phyloP scores from a whole-genome alignment of 2,888 invertebrate species.

The Dynastes maya region DNA sequence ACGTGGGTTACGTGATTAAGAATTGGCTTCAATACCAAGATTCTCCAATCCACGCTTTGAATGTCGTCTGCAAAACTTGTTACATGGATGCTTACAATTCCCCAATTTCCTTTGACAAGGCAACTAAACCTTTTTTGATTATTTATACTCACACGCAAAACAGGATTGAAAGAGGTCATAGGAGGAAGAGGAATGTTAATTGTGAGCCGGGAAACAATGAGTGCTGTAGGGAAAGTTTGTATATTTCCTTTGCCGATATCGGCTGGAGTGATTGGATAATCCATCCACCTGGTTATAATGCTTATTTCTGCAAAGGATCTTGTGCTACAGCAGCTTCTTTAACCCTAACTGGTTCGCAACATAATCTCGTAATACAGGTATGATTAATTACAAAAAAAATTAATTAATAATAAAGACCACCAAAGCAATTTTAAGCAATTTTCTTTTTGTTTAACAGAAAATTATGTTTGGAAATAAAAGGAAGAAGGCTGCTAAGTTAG shows the following conservation, averaged over 20 bases:
- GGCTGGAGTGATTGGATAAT: constrained; percentile 94
- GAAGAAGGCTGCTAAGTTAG: constrained; percentile 68
- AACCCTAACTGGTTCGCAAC: constrained; percentile 77
- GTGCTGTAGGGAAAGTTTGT: constrained; percentile 88
- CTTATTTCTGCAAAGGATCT: constrained; percentile 89
- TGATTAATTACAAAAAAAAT: constrained; percentile 62
- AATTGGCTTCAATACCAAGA: constrained; percentile 83
- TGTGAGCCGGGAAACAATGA: constrained; percentile 81
- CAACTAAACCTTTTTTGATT: constrained; percentile 84
- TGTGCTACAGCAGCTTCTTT: constrained; percentile 84
- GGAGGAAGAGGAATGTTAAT: constrained; percentile 75
- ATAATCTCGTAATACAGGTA: constrained; percentile 85
- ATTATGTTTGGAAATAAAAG: constrained; percentile 76
- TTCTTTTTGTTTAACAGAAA: constrained; percentile 75
- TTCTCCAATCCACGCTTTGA: constrained; percentile 80
- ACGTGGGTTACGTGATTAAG: constrained; percentile 82
- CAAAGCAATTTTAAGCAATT: constrained; percentile 20
- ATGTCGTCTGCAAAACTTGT: constrained; percentile 86
- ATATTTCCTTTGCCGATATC: constrained; percentile 87
- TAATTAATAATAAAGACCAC: not conserved
- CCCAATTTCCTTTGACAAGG: constrained; percentile 81
- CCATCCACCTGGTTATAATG: constrained; percentile 86
- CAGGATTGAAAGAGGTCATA: constrained; percentile 68
- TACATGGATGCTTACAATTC: constrained; percentile 76
- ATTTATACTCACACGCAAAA: constrained; percentile 84